Evolutionary conservation across 2,797 vertebrate species (phyloP).

Genomic region (Leuciscus waleckii): DNA sequence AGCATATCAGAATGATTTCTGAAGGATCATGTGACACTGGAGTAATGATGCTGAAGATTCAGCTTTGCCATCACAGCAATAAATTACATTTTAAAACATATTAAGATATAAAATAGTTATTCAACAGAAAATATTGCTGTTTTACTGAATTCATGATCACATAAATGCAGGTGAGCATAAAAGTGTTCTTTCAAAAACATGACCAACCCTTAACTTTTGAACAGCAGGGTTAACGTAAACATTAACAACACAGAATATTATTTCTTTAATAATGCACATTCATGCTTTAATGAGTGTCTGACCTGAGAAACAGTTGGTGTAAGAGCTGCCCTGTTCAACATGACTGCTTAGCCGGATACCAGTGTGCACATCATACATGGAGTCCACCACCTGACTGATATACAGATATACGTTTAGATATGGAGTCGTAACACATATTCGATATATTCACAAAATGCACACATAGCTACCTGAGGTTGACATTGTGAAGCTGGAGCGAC

Average conservation of each 20-base stretch:
- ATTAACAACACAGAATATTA: neutral
- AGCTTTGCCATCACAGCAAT: neutral
- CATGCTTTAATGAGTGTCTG: constrained; percentile 20
- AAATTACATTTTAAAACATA: neutral
- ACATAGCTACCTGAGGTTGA: constrained; percentile 84
- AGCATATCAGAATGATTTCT: too few species aligned
- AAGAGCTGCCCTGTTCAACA: constrained; percentile 87
- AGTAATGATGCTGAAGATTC: neutral
- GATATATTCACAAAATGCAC: constrained; percentile 22
- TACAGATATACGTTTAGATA: constrained; percentile 15
- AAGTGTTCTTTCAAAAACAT: neutral
- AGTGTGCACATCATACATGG: constrained; percentile 86
- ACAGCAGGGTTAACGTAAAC: neutral
- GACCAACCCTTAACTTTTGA: neutral
- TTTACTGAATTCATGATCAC: neutral
- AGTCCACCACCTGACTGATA: constrained; percentile 86
- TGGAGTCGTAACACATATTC: constrained; percentile 1
- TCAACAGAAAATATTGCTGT: neutral
- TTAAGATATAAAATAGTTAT: neutral
- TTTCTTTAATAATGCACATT: neutral
- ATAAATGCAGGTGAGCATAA: neutral
- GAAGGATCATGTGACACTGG: neutral
- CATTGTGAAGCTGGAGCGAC: constrained; percentile 79
- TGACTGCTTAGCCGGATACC: constrained; percentile 87
- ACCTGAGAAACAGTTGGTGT: constrained; percentile 95